Base-by-base conservation (phyloP, 2,888 invertebrate species). In the Clistopyga incitator region DNA sequence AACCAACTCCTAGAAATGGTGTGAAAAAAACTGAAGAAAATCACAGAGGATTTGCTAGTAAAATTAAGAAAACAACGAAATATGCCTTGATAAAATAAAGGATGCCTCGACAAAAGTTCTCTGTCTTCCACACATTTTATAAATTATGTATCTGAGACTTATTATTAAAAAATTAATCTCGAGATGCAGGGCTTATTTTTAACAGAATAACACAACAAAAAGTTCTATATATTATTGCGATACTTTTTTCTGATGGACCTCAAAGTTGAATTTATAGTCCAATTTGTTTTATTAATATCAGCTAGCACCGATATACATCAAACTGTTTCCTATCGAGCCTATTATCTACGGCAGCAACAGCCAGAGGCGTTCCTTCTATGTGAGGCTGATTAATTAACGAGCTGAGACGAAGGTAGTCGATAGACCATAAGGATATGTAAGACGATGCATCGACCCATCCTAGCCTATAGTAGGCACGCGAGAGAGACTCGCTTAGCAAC, bases 341-440 rank as follows among this genome's bases (percentile, higher is more conserved):
- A 77, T 56, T 59, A 77, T 77, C 67, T 34, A 15, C 45, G 29
- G 56, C 45, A 50, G 78, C 68, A 78, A 78, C 42, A 67, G 56
- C 76, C 45, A 18, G 56, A 54, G 67, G 67, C 67, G 56, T 56
- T 29, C 59, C 67, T 67, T 25, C 54, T 18, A 29, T 23, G 77
- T 25, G 65, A 67, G 64, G 59, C 72, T 72, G 71, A 81, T 81
- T 81, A 81, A 81, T 81, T 77, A 81, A 81, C 81, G 67, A 72
- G 77, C 59, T 42, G 65, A 67, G 65, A 71, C 65, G 45, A 64
- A 72, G 67, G 76, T 67, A 50, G 47, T 29, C 54, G 78, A 72
- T 79, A 67, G 54, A 71, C 54, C 34, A 45, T 8, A 25, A 45
- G 47, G 25, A 47, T 20, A 47, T 47, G 54, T 34, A 45, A 50